phyloP scores from a whole-genome alignment of 2,113 vertebrate genomes.

The Oryzias curvinotus region DNA sequence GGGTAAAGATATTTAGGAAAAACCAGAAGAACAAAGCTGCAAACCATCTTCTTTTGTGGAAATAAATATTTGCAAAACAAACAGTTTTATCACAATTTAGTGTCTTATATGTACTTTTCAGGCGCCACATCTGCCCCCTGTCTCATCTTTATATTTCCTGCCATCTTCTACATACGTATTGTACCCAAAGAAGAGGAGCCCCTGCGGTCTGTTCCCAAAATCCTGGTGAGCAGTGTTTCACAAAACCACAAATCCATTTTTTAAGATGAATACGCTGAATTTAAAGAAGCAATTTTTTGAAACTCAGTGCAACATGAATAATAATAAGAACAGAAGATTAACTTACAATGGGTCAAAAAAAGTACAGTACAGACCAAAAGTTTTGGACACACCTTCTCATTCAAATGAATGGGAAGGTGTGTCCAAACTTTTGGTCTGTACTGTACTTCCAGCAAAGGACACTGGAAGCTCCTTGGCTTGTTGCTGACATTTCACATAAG shows the following conservation, averaged over 20 bases:
- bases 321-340: too few relatives aligned
- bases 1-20: too few relatives aligned
- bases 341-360: too few relatives aligned
- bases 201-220: constrained; percentile 85
- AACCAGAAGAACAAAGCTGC: not conserved
- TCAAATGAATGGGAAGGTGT: too few relatives aligned
- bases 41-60: not conserved
- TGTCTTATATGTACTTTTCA: constrained; percentile 53
- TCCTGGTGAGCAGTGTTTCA: constrained; percentile 80
- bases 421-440: too few relatives aligned
- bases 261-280: not conserved
- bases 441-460: too few relatives aligned
- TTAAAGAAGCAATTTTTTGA: not conserved
- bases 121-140: constrained; percentile 97
- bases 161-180: constrained; percentile 97
- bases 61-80: not conserved
- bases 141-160: constrained; percentile 99
- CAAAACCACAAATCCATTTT: not conserved
- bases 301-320: too few relatives aligned
- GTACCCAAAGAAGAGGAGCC: constrained; percentile 94
- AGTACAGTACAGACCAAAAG: too few relatives aligned
- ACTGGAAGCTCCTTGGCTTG: too few relatives aligned
- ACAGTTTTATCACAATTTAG: constrained; percentile 3
- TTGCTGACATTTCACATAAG: too few relatives aligned
- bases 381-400: too few relatives aligned